Base-by-base conservation (phyloP, 1,140 invertebrate species). In the Pogonognathellus flavescens region DNA sequence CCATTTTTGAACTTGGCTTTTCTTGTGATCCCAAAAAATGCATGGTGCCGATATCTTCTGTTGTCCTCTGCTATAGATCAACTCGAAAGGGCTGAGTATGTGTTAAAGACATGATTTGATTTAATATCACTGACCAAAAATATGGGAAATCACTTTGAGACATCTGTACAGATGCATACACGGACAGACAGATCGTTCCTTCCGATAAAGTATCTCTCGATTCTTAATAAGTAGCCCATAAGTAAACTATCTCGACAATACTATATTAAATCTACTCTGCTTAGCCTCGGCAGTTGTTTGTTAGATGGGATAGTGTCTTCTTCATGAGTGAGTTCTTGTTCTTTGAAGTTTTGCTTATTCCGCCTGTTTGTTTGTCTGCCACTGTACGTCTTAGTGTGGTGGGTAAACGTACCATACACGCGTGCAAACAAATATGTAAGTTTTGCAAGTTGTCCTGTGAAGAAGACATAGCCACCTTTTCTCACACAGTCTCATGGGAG, bases 271-370 rank as follows among this genome's bases (percentile, higher is more conserved):
- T 41, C 31, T 41, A 1, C 6, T 76, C 41, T 76, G 25, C 31
- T 76, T 31, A 31, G 14, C 41, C n/a, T 50, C n/a, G n/a, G n/a
- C n/a, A 16, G 22, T 76, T 49, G 70, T 49, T 76, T 49, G 70
- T 76, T 76, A 49, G 70, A 49, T 57, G n/a, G 53, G n/a, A 50
- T 76, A 76, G 70, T 76, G 70, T 76, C 70, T 76, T 76, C 70
- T 76, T 25, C 70, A 76, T 76, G 70, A 76, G 70, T 25, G 49
- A 76, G 13, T 76, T 76, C 70, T 76, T 31, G 41, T 76, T 49
- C 70, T 76, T 76, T 76, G 70, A 76, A 76, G 70, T 76, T 76
- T 76, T 57, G n/a, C 53, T 41, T 49, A 76, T 16, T 50, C 70
- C 41, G 14, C 14, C 41, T 76, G 70, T 76, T 76, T 76, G 70